A percentile compares a stretch with the other conserved stretches of the same genome.
phyloP scores from a whole-genome alignment of 2,888 invertebrate genomes.

The Plebejus argus region DNA sequence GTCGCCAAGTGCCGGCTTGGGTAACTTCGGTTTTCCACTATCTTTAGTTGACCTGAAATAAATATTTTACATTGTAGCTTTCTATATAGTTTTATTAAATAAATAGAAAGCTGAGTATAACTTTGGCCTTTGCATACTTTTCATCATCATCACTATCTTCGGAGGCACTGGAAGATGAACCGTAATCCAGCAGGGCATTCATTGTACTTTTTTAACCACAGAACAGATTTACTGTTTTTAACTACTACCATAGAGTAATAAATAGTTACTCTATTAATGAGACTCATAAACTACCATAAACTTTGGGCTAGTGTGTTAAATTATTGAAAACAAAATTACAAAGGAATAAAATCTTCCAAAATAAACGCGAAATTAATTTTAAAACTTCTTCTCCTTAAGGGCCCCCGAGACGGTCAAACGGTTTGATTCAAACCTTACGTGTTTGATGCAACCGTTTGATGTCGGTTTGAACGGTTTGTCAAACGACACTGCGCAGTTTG shows the following conservation, averaged over 20 bases:
- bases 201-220: conserved; percentile 52
- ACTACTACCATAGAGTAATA: too few relatives aligned
- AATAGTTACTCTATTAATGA: too few relatives aligned
- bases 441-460: too few relatives aligned
- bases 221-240: too few relatives aligned
- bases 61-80: neutral
- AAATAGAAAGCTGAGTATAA: neutral
- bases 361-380: neutral
- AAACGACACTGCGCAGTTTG: too few relatives aligned
- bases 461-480: too few relatives aligned
- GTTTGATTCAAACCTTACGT: too few relatives aligned
- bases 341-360: too few relatives aligned
- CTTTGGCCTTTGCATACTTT: conserved; percentile 53
- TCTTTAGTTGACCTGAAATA: conserved; percentile 49
- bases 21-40: conserved; percentile 72
- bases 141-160: conserved; percentile 70
- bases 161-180: conserved; percentile 73
- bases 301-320: neutral
- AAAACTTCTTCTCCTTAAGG: neutral
- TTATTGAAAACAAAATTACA: too few relatives aligned
- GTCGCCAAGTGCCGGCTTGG: conserved; percentile 83
- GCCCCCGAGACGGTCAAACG: too few relatives aligned
- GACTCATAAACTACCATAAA: neutral
- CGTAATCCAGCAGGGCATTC: conserved; percentile 87
- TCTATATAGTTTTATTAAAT: neutral